A percentile compares a stretch with the other conserved stretches of the same genome.
phyloP scores from a whole-genome alignment of 2,888 invertebrate species.

The Acanthococcus lagerstroemiae region DNA sequence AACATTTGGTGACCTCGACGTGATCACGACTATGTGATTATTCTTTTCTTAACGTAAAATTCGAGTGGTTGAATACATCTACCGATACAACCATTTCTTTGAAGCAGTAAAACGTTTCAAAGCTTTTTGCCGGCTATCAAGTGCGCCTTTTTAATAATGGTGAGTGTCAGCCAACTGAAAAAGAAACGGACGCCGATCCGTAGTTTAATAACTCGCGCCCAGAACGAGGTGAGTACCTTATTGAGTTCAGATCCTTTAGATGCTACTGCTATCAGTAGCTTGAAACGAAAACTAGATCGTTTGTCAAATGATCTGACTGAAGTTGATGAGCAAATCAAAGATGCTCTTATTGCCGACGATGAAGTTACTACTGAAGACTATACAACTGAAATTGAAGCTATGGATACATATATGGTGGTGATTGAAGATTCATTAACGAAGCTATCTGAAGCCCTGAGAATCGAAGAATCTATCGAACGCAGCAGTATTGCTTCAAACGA shows the following conservation, averaged over 20 bases:
- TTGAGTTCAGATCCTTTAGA: not conserved
- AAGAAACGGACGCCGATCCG: not conserved
- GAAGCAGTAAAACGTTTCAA: too few relatives aligned
- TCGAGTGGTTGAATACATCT: too few relatives aligned
- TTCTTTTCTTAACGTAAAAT: too few relatives aligned
- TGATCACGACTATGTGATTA: not conserved
- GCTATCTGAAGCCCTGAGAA: not conserved
- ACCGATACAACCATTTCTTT: too few relatives aligned
- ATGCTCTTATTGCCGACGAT: not conserved
- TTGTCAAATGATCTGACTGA: not conserved
- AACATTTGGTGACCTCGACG: not conserved
- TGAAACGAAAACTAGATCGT: not conserved
- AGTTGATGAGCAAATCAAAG: not conserved
- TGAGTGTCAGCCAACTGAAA: not conserved
- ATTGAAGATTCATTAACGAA: not conserved
- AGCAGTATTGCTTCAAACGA: not conserved
- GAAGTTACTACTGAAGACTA: not conserved
- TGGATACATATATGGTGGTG: not conserved
- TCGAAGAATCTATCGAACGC: not conserved
- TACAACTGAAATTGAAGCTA: not conserved
- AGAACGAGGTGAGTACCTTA: not conserved
- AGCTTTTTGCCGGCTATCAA: too few relatives aligned
- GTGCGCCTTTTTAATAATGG: too few relatives aligned
- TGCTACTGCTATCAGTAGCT: not conserved
- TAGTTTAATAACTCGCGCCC: not conserved